Base-by-base conservation (phyloP, 2,113 vertebrate genomes). In the Eptatretus burgeri region DNA sequence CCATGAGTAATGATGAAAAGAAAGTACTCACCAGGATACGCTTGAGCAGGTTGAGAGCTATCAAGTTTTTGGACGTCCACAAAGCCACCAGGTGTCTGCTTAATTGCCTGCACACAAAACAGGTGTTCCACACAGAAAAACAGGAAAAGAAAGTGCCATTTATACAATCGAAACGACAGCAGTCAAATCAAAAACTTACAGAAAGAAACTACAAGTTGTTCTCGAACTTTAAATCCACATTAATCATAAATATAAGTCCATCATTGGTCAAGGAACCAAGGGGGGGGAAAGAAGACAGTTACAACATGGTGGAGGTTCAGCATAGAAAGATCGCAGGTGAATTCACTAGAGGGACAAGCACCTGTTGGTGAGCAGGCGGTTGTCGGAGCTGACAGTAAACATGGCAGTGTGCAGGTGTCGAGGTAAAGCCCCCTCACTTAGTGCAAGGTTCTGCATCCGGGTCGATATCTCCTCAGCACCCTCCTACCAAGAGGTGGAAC, bases 281-380 rank as follows among this genome's bases (percentile, higher is more conserved):
- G n/a, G n/a, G n/a, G n/a, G n/a, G n/a, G n/a, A n/a, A n/a, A n/a
- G n/a, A n/a, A n/a, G n/a, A n/a, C n/a, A 41, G 27, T 41, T 5
- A 41, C 7, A 7, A 41, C 3, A 41, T 41, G 27, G 27, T 41
- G 27, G 27, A 41, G 27, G 27, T 41, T 41, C 3, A 41, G 27
- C 27, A n/a, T n/a, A n/a, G n/a, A 41, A 41, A 41, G 27, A 41
- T 41, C 7, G 27, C 27, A 41, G 27, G 27, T 41, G 27, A 41
- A 41, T 41, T 41, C 3, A 7, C 27, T 41, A 41, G 27, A 41
- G 27, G 27, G 27, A 41, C 41, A 74, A 74, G 70, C 70, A 85
- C 91, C 91, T 91, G 77, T 98, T 88, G 56, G 91, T 95, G 52
- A 94, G 84, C 86, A 95, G 93, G 74, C 89, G 83, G 72, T 95